These are phyloP conservation scores for Axis porcinus DNA, from an alignment of 2,113 vertebrate species.

Conservation along the genomic window DNA sequence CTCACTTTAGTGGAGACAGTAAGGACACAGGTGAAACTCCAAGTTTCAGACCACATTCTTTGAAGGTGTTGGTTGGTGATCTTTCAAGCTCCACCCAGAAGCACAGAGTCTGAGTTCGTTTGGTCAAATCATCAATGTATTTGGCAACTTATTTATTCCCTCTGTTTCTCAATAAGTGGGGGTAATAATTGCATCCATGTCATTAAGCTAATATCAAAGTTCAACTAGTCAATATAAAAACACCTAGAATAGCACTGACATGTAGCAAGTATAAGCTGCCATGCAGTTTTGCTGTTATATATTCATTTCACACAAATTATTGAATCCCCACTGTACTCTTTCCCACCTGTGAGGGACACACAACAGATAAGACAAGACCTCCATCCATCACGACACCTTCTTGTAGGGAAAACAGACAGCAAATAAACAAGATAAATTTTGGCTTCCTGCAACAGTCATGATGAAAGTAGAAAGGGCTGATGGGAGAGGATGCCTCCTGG, in stretches of 20 bases:
- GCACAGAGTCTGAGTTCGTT: not conserved
- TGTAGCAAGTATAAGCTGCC: rapidly evolving
- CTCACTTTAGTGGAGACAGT: not conserved
- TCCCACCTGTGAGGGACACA: not conserved
- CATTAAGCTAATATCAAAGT: not conserved
- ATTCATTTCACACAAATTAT: rapidly evolving
- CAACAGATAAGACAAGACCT: not conserved
- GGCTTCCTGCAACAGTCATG: not conserved
- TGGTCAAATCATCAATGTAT: not conserved
- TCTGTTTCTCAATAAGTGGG: not conserved
- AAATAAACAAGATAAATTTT: not conserved
- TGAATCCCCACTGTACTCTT: not conserved
- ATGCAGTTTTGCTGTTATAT: rapidly evolving
- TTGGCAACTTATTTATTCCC: not conserved
- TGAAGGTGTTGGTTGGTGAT: not conserved
- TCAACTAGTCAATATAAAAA: not conserved
- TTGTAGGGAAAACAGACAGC: not conserved
- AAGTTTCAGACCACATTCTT: not conserved
- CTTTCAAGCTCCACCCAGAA: not conserved
- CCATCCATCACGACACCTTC: not conserved
- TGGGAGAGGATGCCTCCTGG: not conserved
- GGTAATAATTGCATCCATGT: not conserved
- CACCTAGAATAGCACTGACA: too few species aligned
- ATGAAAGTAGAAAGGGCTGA: not conserved
- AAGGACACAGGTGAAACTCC: not conserved